Evolutionary conservation across 2,113 vertebrate species (phyloP).

Genomic region (Pachypanchax playfairii): DNA sequence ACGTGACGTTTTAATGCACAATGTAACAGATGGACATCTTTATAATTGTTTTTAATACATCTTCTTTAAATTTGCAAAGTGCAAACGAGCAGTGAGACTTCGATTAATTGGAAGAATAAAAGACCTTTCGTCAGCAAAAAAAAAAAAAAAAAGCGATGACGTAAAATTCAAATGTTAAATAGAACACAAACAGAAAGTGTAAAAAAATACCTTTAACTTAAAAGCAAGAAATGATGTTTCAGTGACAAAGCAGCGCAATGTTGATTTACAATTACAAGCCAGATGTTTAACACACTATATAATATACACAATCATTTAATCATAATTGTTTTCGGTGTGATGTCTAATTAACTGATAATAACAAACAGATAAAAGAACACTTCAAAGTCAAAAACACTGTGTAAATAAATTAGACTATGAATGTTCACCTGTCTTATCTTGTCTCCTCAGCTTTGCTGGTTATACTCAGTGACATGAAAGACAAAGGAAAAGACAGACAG

Average conservation of each 20-base stretch:
- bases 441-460: neutral
- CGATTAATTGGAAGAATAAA: neutral
- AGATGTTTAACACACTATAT: neutral
- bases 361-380: neutral
- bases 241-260: too few relatives aligned
- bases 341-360: neutral
- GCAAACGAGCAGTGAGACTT: neutral
- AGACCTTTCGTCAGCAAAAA: too few relatives aligned
- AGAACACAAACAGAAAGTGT: too few relatives aligned
- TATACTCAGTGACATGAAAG: conserved; percentile 19
- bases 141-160: too few relatives aligned
- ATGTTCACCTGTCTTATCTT: neutral
- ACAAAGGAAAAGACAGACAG: conserved; percentile 17
- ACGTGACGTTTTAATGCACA: conserved; percentile 24
- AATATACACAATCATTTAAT: neutral
- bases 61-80: conserved; percentile 12
- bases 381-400: neutral
- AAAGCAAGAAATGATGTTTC: too few relatives aligned
- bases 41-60: conserved; percentile 10
- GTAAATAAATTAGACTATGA: conserved; percentile 3
- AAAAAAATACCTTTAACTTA: too few relatives aligned
- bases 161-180: too few relatives aligned
- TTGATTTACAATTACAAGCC: too few relatives aligned
- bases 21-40: conserved; percentile 28
- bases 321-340: neutral